Conservation (phyloP, 2,888 invertebrate species). For the Laspeyria flexula region DNA sequence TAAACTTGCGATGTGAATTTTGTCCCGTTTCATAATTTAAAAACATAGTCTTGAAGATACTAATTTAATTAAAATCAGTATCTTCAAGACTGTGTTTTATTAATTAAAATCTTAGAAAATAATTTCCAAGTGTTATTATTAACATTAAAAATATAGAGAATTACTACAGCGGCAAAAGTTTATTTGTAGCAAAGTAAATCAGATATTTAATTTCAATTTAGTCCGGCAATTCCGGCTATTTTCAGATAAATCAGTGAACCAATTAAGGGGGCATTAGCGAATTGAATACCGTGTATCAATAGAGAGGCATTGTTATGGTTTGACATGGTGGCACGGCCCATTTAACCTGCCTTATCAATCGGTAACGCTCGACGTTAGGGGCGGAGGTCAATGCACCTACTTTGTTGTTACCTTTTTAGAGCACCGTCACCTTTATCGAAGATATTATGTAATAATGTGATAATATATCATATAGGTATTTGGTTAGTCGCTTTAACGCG, state of each 20-base stretch:
- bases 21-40: too few species aligned
- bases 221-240: conserved; percentile 49
- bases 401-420: conserved; percentile 49
- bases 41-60: too few species aligned
- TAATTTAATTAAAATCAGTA: too few species aligned
- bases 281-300: conserved; percentile 78
- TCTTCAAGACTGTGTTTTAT: too few species aligned
- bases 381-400: conserved; percentile 71
- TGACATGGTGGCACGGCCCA: conserved; percentile 68
- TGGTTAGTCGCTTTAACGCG: too few species aligned
- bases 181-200: too few species aligned
- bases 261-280: conserved; percentile 80
- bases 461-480: too few species aligned
- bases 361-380: conserved; percentile 60
- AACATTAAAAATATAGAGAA: too few species aligned
- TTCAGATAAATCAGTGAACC: conserved; percentile 75
- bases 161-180: too few species aligned
- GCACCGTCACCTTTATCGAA: conserved; percentile 34
- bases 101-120: too few species aligned
- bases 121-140: too few species aligned
- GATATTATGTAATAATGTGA: conserved; percentile 41
- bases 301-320: conserved; percentile 69
- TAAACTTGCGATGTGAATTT: too few species aligned
- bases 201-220: conserved; percentile 37
- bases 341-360: conserved; percentile 78